These are phyloP conservation scores for Larimichthys crocea DNA, from an alignment of 2,113 vertebrate species.

Conservation along the genomic window DNA sequence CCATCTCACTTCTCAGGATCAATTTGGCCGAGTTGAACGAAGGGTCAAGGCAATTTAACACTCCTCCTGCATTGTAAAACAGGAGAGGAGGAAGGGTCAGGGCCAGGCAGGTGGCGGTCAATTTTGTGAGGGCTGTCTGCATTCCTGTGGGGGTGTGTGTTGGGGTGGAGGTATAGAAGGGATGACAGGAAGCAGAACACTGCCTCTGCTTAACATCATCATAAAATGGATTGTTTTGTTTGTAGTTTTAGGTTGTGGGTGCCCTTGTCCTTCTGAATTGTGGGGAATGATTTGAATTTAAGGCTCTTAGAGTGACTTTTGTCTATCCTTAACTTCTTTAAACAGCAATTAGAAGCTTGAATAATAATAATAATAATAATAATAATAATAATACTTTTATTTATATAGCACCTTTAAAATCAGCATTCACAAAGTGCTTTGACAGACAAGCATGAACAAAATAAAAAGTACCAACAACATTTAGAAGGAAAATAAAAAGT, in stretches of 20 bases:
- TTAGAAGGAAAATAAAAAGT: no score
- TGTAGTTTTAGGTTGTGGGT: not conserved
- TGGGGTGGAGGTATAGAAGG: not conserved
- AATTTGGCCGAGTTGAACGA: conserved; percentile 81
- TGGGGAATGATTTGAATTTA: not conserved
- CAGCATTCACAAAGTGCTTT: no score
- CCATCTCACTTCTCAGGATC: conserved; percentile 79
- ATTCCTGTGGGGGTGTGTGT: conserved; percentile 38
- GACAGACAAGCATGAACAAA: no score
- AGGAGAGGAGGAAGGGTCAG: conserved; percentile 67
- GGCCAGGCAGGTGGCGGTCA: conserved; percentile 80
- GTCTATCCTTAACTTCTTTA: not conserved
- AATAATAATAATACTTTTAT: no score
- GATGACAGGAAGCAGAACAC: conserved; percentile 51
- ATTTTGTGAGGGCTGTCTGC: conserved; percentile 60
- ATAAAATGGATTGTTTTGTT: conserved; percentile 22
- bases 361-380: no score
- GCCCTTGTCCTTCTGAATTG: not conserved
- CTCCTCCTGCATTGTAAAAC: conserved; percentile 70
- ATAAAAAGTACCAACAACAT: no score
- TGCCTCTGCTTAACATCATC: conserved; percentile 45
- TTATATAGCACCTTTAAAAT: no score
- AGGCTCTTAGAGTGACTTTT: not conserved
- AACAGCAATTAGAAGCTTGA: not conserved
- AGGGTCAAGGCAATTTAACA: conserved; percentile 87